A percentile compares a stretch with the other conserved stretches of the same genome.
Conservation (phyloP, 2,797 vertebrate species). For the Furcifer pardalis region DNA sequence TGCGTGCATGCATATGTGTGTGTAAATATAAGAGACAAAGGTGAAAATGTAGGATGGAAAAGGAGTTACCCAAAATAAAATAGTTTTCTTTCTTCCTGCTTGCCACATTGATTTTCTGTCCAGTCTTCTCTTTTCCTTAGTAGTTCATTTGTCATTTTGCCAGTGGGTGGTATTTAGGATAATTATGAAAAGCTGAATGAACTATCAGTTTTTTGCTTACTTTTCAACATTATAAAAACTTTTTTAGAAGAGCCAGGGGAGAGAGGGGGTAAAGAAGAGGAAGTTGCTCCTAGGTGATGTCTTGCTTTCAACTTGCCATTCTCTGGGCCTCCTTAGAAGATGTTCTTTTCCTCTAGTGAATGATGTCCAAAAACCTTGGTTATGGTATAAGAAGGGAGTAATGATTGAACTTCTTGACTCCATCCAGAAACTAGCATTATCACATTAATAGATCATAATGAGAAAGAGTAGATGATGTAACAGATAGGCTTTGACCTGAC, state of each 20-base stretch:
- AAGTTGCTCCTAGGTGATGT: not conserved
- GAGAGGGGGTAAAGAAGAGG: no score
- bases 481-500: no score
- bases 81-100: not conserved
- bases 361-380: not conserved
- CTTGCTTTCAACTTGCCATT: not conserved
- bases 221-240: not conserved
- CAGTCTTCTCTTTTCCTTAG: not conserved
- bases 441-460: not conserved
- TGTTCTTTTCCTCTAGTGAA: not conserved
- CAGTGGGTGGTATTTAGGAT: not conserved
- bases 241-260: not conserved
- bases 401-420: not conserved
- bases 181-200: not conserved
- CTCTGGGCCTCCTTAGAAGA: not conserved
- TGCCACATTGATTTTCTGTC: conserved; percentile 7
- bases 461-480: no score
- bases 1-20: not conserved
- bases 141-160: conserved; percentile 12
- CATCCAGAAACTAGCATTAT: not conserved
- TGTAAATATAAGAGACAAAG: not conserved
- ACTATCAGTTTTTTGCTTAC: not conserved
- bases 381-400: no score
- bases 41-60: not conserved
- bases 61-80: not conserved